phyloP scores from a whole-genome alignment of 2,113 vertebrate genomes.

The Emydura subglobosa region DNA sequence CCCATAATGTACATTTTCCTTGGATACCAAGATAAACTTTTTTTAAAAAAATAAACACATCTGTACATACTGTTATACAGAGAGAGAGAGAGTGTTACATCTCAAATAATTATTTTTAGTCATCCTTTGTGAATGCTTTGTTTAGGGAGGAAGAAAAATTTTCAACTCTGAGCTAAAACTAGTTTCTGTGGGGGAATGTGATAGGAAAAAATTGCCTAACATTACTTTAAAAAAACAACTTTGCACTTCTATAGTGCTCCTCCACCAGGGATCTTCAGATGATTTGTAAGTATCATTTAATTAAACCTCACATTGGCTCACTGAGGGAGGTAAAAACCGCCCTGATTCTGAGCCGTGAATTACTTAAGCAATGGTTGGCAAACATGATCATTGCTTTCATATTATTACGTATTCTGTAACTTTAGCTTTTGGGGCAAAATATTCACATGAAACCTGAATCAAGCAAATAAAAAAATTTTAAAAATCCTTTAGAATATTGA shows the following conservation, averaged over 20 bases:
- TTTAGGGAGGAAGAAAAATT: background rate
- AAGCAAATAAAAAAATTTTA: background rate
- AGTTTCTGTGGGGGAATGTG: background rate
- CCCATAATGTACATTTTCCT: conserved; percentile 19
- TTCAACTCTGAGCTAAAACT: background rate
- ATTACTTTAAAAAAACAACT: background rate
- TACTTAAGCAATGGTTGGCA: background rate
- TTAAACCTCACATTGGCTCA: background rate
- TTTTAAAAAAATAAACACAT: background rate
- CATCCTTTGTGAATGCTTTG: background rate
- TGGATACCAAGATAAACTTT: background rate
- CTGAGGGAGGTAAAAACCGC: background rate
- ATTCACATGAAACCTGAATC: background rate
- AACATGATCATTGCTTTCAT: background rate
- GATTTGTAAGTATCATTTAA: background rate
- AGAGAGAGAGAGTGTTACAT: background rate
- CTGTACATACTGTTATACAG: background rate
- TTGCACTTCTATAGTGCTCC: background rate
- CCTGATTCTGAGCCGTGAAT: background rate
- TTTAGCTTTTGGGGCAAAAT: fast-evolving
- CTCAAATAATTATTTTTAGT: background rate
- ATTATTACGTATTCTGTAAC: background rate
- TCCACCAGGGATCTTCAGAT: background rate
- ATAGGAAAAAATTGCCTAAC: background rate
- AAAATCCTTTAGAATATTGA: background rate